Conservation (phyloP, 2,113 vertebrate genomes). For the Syngnathoides biaculeatus region DNA sequence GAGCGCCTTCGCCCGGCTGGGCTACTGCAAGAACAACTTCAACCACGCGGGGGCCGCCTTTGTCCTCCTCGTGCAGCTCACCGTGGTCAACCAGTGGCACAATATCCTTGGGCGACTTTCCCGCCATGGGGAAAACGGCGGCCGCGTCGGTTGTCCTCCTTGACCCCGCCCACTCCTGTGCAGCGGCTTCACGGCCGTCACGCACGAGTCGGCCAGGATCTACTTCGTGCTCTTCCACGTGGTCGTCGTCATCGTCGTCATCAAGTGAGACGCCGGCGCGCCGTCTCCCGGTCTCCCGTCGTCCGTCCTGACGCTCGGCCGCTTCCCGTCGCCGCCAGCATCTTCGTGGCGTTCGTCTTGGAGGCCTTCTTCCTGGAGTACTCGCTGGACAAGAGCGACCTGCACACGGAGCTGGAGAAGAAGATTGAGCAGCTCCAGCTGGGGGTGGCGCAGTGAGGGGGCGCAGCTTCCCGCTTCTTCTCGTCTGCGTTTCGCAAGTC, state of each 20-base stretch:
- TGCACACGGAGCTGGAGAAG: slow-evolving; percentile 88
- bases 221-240: slow-evolving; percentile 91
- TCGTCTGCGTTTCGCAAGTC: background rate
- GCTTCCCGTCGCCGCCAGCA: slow-evolving; percentile 66
- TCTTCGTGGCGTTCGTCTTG: slow-evolving; percentile 89
- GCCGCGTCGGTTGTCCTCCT: slow-evolving; percentile 47
- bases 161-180: slow-evolving; percentile 80
- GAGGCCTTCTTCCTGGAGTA: slow-evolving; percentile 95
- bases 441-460: slow-evolving; percentile 80
- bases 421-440: slow-evolving; percentile 90
- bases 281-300: background rate
- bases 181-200: slow-evolving; percentile 80
- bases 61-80: slow-evolving; percentile 86
- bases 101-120: too few species aligned
- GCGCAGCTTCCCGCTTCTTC: too few species aligned
- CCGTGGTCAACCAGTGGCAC: slow-evolving; percentile 94
- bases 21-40: slow-evolving; percentile 96
- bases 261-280: slow-evolving; percentile 79
- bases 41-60: slow-evolving; percentile 81
- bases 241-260: slow-evolving; percentile 86
- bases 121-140: too few species aligned
- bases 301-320: background rate
- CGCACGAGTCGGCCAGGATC: slow-evolving; percentile 76
- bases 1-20: slow-evolving; percentile 75
- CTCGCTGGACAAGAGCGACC: slow-evolving; percentile 84